Base-by-base conservation (phyloP, 2,888 invertebrate species). In the Apodemia duryi region DNA sequence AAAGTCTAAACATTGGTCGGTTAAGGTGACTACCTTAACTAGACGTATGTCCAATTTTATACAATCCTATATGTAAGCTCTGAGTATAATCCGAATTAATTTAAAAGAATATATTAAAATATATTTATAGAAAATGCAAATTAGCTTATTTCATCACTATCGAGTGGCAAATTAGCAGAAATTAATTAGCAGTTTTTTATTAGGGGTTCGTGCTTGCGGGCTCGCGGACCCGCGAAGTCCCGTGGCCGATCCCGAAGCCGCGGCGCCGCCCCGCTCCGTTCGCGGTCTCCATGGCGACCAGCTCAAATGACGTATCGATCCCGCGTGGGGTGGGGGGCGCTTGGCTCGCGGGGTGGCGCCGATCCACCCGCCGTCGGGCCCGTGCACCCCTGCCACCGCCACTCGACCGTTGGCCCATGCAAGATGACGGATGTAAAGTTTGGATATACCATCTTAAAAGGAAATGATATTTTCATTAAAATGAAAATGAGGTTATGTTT, bases 261-360 rank as follows among this genome's bases (percentile, higher is more conserved):
- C 85, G 88, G 88, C 89, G 88, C 88, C 89, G 86, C 90, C 89
- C 88, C 89, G 89, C 90, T 85, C 88, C 80, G 84, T 85, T 88
- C 91, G 91, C 91, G 91, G 92, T 92, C 85, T 90, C 91, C 91
- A 92, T 91, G 91, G 91, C 87, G 87, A 92, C 92, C 91, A 83
- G 88, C 91, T 91, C 90, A 88, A 91, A 91, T 91, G 91, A 91
- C 91, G 91, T 91, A 91, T 91, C 90, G 91, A 91, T 91, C 91
- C 91, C 89, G 86, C 88, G 87, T 74, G 85, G 87, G 86, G 82
- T 72, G 74, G 78, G 81, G 85, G 79, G 78, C 68, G 75, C 75
- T 76, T 66, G 66, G 69, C 71, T 69, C 76, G 83, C 83, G 86
- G 89, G 88, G 87, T 85, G 89, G 88, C 85, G 85, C 87, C 87